A percentile compares a stretch with the other conserved stretches of the same genome.
phyloP scores from a whole-genome alignment of 1,140 invertebrate genomes.

The Planococcus citri region DNA sequence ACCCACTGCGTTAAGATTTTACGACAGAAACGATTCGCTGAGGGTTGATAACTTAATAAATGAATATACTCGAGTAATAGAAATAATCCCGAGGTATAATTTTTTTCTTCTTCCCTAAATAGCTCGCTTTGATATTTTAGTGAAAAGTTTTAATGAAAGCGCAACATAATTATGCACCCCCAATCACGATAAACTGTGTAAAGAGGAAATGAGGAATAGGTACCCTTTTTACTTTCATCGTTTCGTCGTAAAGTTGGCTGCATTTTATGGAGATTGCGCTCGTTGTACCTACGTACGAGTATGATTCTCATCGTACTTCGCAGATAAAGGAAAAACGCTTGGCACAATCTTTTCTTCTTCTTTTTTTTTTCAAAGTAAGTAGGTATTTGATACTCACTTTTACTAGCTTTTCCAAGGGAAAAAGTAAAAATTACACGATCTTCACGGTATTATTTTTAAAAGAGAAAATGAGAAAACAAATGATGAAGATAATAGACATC shows the following conservation, averaged over 20 bases:
- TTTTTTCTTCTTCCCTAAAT: neutral
- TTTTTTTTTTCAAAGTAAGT: neutral
- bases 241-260: neutral
- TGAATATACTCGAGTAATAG: neutral
- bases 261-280: neutral
- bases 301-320: neutral
- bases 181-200: neutral
- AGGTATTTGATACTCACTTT: no score
- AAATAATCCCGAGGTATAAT: neutral
- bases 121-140: neutral
- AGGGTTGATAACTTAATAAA: neutral
- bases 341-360: neutral
- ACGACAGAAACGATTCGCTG: no score
- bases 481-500: no score
- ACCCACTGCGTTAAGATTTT: no score
- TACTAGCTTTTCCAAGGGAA: no score
- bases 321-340: neutral
- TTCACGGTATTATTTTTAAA: no score
- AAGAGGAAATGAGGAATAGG: neutral
- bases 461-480: no score
- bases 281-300: neutral
- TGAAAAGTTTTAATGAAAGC: neutral
- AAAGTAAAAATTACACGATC: no score
- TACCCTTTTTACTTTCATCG: neutral
- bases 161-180: neutral